A percentile compares a stretch with the other conserved stretches of the same genome.
Conservation (phyloP, 2,888 invertebrate genomes). For the Scaptomyza caliginosa region DNA sequence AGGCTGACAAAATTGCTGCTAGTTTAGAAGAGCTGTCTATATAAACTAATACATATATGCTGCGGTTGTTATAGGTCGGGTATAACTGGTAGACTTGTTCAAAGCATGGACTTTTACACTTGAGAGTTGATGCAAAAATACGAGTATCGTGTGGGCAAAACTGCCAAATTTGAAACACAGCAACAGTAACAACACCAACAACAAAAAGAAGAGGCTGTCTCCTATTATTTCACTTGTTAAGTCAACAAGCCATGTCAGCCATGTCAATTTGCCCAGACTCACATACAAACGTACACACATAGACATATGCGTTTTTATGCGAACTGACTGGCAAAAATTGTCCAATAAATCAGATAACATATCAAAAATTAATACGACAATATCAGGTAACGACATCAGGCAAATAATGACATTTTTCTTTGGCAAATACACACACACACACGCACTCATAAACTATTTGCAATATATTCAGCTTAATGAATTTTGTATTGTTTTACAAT, state of each 20-base stretch:
- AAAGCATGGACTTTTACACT: slow-evolving; percentile 49
- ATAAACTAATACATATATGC: neutral
- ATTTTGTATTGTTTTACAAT: slow-evolving; percentile 44
- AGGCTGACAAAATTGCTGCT: slow-evolving; percentile 7
- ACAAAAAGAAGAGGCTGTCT: slow-evolving; percentile 21
- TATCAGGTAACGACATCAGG: slow-evolving; percentile 39
- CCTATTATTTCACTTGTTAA: slow-evolving; percentile 53
- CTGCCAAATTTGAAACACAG: slow-evolving; percentile 28
- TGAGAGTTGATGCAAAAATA: slow-evolving; percentile 50
- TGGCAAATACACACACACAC: slow-evolving; percentile 3
- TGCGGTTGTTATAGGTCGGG: slow-evolving; percentile 39
- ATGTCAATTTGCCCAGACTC: slow-evolving; percentile 41
- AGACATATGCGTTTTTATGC: neutral
- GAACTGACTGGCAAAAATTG: slow-evolving; percentile 43
- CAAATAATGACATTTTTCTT: slow-evolving; percentile 51
- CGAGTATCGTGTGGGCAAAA: slow-evolving; percentile 22
- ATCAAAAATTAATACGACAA: slow-evolving; percentile 56
- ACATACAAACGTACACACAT: neutral
- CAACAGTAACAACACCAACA: slow-evolving; percentile 8
- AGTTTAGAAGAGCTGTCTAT: slow-evolving; percentile 6
- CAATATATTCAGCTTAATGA: slow-evolving; percentile 30
- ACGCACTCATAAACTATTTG: slow-evolving; percentile 9
- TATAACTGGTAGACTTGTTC: slow-evolving; percentile 18
- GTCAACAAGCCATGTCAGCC: slow-evolving; percentile 55
- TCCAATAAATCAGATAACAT: slow-evolving; percentile 53